These are phyloP conservation scores for Alloscopus bannaensis DNA, from an alignment of 2,888 invertebrate genomes.

Conservation along the genomic window DNA sequence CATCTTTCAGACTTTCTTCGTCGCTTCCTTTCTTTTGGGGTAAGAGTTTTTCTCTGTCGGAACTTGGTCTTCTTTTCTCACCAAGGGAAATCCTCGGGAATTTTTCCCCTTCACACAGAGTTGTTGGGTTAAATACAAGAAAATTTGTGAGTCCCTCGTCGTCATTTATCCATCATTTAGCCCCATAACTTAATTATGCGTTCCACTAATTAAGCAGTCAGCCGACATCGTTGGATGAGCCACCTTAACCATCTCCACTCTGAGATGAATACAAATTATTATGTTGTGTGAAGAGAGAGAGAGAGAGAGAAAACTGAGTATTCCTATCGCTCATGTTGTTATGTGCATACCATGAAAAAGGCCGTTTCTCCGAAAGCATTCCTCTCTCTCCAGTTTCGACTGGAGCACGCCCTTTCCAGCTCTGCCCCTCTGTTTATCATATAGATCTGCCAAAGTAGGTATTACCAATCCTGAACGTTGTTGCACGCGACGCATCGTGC, in stretches of 20 bases:
- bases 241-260: slow-evolving; percentile 59
- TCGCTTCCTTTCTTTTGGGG: not conserved
- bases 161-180: slow-evolving; percentile 69
- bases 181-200: slow-evolving; percentile 69
- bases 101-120: slow-evolving; percentile 6
- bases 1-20: not conserved
- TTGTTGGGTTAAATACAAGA: slow-evolving; percentile 16
- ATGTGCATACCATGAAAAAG: too few relatives aligned
- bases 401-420: too few relatives aligned
- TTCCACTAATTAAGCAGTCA: slow-evolving; percentile 68
- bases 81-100: not conserved
- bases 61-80: slow-evolving; percentile 16
- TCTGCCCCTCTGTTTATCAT: too few relatives aligned
- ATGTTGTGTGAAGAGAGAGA: not conserved
- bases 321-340: too few relatives aligned
- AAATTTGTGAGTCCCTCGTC: slow-evolving; percentile 63
- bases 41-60: slow-evolving; percentile 11
- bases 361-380: too few relatives aligned
- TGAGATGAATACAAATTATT: slow-evolving; percentile 63
- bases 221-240: slow-evolving; percentile 45
- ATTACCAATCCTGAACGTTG: too few relatives aligned
- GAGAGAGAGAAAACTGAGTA: not conserved
- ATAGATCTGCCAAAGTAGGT: too few relatives aligned
- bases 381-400: too few relatives aligned
- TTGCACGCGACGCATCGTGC: too few relatives aligned